phyloP scores from a whole-genome alignment of 1,140 invertebrate species.

The Branchinecta lindahli region DNA sequence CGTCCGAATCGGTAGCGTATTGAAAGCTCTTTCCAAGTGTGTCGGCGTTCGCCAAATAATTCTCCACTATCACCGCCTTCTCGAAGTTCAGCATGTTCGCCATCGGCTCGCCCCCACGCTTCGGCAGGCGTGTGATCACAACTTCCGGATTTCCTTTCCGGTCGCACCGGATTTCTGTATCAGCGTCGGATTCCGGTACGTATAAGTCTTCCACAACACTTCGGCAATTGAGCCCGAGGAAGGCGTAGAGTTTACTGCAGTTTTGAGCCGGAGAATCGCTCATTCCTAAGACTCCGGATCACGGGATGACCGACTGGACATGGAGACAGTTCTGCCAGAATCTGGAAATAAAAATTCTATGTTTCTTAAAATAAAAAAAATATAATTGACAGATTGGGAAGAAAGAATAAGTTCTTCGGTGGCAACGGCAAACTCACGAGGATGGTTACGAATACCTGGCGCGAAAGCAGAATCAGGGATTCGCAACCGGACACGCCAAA shows the following conservation, averaged over 20 bases:
- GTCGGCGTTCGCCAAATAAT: neutral
- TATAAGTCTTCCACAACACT: neutral
- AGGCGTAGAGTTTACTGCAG: neutral
- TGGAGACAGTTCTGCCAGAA: neutral
- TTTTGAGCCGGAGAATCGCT: neutral
- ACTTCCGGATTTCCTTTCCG: neutral
- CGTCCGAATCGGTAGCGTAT: neutral
- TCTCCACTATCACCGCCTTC: neutral
- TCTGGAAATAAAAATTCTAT: neutral
- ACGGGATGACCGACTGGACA: neutral
- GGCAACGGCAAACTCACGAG: too few species aligned
- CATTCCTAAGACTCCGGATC: neutral
- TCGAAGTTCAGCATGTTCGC: neutral
- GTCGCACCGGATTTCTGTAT: neutral
- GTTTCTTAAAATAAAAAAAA: too few species aligned
- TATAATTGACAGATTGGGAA: too few species aligned
- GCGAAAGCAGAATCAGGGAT: too few species aligned
- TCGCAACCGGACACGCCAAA: too few species aligned
- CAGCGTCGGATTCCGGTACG: neutral
- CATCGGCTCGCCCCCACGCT: neutral
- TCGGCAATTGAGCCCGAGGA: neutral
- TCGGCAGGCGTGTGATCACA: neutral
- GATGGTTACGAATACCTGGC: too few species aligned
- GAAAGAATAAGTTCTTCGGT: too few species aligned
- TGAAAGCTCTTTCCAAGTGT: neutral